A percentile compares a stretch with the other conserved stretches of the same genome.
Evolutionary conservation across 2,113 vertebrate species (phyloP).

Genomic region (Clupea harengus): DNA sequence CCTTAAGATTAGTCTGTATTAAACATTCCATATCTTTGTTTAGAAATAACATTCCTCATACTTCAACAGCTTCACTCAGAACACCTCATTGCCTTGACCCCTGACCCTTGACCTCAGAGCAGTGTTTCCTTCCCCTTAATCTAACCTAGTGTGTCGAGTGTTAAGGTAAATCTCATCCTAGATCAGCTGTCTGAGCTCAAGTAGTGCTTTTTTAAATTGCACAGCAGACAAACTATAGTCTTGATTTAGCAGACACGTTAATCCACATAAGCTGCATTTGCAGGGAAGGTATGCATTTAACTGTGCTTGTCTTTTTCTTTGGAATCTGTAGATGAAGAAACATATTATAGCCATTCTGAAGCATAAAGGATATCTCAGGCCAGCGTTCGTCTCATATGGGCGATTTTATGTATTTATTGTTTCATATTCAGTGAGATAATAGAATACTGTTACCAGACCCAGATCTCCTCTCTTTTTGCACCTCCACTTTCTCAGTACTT

Average conservation of each 20-base stretch:
- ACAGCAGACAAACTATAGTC: not conserved
- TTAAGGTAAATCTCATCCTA: not conserved
- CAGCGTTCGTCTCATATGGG: not conserved
- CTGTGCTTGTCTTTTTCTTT: not conserved
- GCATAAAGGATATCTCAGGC: not conserved
- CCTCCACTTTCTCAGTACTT: not conserved
- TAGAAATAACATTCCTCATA: not conserved
- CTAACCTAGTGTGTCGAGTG: not conserved
- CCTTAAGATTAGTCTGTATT: not conserved
- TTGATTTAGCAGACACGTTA: conserved; percentile 5
- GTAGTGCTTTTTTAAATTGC: not conserved
- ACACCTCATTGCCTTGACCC: not conserved
- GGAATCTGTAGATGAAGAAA: not conserved
- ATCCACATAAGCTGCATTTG: not conserved
- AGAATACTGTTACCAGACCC: not conserved
- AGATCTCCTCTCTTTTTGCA: not conserved
- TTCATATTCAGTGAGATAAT: not conserved
- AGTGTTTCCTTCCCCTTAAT: not conserved
- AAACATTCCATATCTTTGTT: not conserved
- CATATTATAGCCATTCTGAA: not conserved
- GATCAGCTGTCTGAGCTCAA: conserved; percentile 1
- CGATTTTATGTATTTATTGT: not conserved
- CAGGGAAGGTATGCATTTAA: not conserved
- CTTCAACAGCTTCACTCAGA: not conserved
- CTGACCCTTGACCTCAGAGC: not conserved